phyloP scores from a whole-genome alignment of 2,113 vertebrate species.

The Poeciliopsis occidentalis region DNA sequence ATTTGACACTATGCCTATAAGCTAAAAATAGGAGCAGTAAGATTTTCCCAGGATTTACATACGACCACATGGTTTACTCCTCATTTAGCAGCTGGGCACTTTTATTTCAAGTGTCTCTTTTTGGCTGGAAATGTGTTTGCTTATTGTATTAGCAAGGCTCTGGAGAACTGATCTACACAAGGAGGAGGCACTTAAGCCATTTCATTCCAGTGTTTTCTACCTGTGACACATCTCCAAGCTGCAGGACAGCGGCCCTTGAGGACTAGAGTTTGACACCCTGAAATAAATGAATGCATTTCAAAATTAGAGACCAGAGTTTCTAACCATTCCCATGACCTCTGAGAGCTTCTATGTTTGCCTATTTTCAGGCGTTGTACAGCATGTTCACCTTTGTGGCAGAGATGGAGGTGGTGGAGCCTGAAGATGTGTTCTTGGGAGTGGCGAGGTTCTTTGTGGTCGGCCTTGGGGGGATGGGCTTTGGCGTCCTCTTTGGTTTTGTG shows the following conservation, averaged over 20 bases:
- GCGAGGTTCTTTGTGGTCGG: slow-evolving; percentile 92
- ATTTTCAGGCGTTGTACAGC: slow-evolving; percentile 91
- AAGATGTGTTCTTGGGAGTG: slow-evolving; percentile 91
- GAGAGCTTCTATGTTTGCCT: background rate
- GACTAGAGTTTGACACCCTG: too few species aligned
- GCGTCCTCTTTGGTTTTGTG: slow-evolving; percentile 91
- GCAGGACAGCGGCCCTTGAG: too few species aligned
- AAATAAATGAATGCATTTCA: too few species aligned
- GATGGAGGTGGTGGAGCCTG: slow-evolving; percentile 89
- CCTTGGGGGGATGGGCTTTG: slow-evolving; percentile 90
- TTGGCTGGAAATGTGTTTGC: background rate
- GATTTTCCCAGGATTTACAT: background rate
- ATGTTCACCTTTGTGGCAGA: slow-evolving; percentile 93
- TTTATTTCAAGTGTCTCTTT: background rate
- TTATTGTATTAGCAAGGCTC: background rate
- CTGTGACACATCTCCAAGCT: too few species aligned
- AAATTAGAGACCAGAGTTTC: slow-evolving; percentile 17
- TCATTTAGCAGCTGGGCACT: background rate
- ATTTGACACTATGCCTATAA: background rate
- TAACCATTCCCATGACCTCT: slow-evolving; percentile 23
- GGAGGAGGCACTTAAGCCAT: too few species aligned
- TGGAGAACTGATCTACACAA: too few species aligned
- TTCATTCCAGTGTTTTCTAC: too few species aligned
- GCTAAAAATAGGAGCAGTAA: too few species aligned
- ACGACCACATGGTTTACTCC: too few species aligned